Percentiles rank a stretch among this genome's conserved stretches.
Conservation (phyloP, 53 echinoderm and acorn worm species). For the Temnopleurus reevesii region DNA sequence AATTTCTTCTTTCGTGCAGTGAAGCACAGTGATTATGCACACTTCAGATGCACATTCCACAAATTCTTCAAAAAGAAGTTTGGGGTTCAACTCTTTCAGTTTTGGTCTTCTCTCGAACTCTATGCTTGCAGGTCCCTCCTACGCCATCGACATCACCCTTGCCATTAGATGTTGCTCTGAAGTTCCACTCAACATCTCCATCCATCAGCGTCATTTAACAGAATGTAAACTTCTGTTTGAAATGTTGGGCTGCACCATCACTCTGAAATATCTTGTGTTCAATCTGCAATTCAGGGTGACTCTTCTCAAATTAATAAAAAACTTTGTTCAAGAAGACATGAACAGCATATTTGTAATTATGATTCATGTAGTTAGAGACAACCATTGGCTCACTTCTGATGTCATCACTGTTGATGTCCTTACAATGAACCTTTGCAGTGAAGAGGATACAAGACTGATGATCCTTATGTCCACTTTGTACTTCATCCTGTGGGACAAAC, state of each 20-base stretch:
- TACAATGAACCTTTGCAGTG: too few relatives aligned
- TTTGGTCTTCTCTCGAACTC: constrained; percentile 41
- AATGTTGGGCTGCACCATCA: constrained; percentile 63
- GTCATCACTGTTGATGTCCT: too few relatives aligned
- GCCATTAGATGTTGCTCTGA: constrained; percentile 55
- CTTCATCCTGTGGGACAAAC: constrained; percentile 65
- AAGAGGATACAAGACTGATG: constrained; percentile 65
- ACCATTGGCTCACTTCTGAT: background rate
- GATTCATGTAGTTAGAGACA: background rate
- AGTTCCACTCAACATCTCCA: constrained; percentile 50
- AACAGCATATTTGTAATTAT: background rate
- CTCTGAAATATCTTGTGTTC: constrained; percentile 57
- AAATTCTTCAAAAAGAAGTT: constrained; percentile 42
- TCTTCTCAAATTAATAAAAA: constrained; percentile 45
- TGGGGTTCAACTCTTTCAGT: constrained; percentile 7
- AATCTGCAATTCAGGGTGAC: constrained; percentile 57
- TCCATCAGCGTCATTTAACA: constrained; percentile 60
- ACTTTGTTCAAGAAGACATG: constrained; percentile 21
- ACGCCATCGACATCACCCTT: constrained; percentile 62
- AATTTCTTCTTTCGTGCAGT: background rate
- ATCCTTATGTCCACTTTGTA: constrained; percentile 55
- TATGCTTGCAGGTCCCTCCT: constrained; percentile 59
- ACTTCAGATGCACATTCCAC: background rate
- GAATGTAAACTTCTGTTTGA: constrained; percentile 61
- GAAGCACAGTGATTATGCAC: background rate